Evolutionary conservation across 2,888 invertebrate species (phyloP).

Genomic region (Agrochola circellaris): DNA sequence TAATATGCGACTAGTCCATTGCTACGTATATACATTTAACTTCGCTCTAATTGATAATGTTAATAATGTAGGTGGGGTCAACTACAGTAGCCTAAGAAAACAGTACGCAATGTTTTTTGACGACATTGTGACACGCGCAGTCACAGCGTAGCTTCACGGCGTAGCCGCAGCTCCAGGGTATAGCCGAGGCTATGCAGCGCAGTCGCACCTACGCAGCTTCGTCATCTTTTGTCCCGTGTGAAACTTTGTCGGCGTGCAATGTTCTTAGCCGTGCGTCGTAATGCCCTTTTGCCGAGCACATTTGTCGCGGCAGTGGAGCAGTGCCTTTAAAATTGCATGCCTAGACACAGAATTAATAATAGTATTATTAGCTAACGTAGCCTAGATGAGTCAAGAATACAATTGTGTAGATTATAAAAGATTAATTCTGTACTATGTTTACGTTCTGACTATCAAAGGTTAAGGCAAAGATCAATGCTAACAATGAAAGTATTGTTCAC

Average conservation of each 20-base stretch:
- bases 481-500: constrained; percentile 10
- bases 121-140: no score
- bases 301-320: not conserved
- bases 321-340: not conserved
- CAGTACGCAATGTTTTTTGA: no score
- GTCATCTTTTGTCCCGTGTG: not conserved
- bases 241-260: not conserved
- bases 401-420: not conserved
- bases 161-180: not conserved
- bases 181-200: not conserved
- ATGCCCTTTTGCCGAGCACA: not conserved
- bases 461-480: constrained; percentile 21
- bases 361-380: no score
- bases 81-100: no score
- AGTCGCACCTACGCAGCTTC: not conserved
- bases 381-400: not conserved
- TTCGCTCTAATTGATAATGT: no score
- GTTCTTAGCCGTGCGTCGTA: not conserved
- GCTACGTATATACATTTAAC: no score
- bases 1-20: no score
- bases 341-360: no score
- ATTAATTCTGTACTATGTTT: constrained; percentile 19
- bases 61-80: no score
- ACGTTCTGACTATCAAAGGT: constrained; percentile 14
- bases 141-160: no score